Evolutionary conservation across 2,113 vertebrate species (phyloP).

Genomic region (Peromyscus leucopus): DNA sequence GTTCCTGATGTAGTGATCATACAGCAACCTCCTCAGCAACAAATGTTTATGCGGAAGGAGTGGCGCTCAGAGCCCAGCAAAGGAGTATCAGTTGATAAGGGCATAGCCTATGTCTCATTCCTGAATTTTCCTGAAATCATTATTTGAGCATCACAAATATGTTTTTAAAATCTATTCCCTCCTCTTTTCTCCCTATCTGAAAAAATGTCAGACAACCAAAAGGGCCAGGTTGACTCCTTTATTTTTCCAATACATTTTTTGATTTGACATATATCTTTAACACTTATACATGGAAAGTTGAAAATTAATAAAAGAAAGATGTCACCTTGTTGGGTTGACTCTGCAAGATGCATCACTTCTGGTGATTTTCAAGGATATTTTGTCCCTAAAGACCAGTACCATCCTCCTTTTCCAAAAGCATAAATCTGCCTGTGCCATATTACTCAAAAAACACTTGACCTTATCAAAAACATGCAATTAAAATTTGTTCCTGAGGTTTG

Average conservation of each 20-base stretch:
- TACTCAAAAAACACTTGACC: not conserved
- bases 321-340: not conserved
- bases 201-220: not conserved
- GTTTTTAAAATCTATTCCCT: conserved; percentile 34
- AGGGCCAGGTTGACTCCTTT: not conserved
- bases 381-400: not conserved
- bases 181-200: not conserved
- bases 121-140: conserved; percentile 49
- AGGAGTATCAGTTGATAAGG: not conserved
- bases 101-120: not conserved
- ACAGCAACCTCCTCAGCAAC: conserved; percentile 23
- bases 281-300: not conserved
- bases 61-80: not conserved
- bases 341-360: not conserved
- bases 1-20: conserved; percentile 34
- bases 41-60: conserved; percentile 5
- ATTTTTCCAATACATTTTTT: not conserved
- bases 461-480: not conserved
- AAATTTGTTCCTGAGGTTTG: not conserved
- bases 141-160: conserved; percentile 53
- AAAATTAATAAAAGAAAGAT: conserved; percentile 32
- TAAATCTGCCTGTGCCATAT: not conserved
- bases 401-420: not conserved
- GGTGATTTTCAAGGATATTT: not conserved
- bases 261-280: not conserved